Conservation (phyloP, 2,797 vertebrate genomes). For the Alosa sapidissima region DNA sequence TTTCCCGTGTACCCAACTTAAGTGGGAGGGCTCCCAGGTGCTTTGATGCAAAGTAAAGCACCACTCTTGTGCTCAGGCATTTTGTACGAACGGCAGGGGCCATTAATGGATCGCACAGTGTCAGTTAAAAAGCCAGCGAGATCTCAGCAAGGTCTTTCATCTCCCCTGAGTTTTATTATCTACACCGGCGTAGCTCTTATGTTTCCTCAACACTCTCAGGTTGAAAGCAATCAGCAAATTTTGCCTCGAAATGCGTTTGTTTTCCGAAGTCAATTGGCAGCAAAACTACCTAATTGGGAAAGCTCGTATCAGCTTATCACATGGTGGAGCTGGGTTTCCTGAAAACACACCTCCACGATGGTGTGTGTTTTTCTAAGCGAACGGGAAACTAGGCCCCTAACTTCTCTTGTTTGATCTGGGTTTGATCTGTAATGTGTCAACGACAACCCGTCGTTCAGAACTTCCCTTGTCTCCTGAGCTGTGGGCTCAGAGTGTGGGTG, state of each 20-base stretch:
- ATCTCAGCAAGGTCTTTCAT: slow-evolving; percentile 15
- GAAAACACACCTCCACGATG: not conserved
- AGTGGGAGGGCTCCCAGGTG: slow-evolving; percentile 29
- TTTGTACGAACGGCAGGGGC: not conserved
- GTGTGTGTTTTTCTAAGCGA: not conserved
- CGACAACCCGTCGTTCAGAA: not conserved
- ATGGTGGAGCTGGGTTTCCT: not conserved
- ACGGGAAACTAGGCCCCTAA: not conserved
- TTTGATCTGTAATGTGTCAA: not conserved
- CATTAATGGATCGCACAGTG: slow-evolving; percentile 8
- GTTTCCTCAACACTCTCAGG: slow-evolving; percentile 5
- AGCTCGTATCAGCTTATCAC: not conserved
- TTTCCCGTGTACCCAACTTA: slow-evolving; percentile 37
- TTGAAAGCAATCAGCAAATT: slow-evolving; percentile 17
- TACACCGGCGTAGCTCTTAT: not conserved
- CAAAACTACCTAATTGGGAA: slow-evolving; percentile 18
- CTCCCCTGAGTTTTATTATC: slow-evolving; percentile 6
- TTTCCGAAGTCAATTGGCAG: slow-evolving; percentile 20
- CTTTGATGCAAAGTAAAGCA: slow-evolving; percentile 24
- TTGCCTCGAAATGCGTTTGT: slow-evolving; percentile 11
- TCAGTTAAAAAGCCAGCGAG: slow-evolving; percentile 18
- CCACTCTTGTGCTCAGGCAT: not conserved
- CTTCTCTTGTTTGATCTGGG: not conserved
- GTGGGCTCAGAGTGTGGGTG: not conserved
- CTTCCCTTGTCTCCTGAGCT: not conserved